phyloP scores from a whole-genome alignment of 2,797 vertebrate genomes.

The Scomberomorus guttatus region DNA sequence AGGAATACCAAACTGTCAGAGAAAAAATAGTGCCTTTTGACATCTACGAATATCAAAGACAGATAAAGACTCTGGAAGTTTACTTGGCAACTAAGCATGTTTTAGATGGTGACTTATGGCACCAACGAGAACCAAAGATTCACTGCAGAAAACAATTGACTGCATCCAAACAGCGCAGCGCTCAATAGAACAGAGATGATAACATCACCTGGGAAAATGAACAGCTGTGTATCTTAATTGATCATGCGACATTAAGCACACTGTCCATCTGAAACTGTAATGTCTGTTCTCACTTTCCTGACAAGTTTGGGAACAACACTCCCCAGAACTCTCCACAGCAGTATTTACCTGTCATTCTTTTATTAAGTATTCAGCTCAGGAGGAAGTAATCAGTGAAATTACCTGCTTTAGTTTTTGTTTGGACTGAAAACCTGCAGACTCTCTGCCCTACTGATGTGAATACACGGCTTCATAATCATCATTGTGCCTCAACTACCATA shows the following conservation, averaged over 20 bases:
- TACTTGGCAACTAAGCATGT: too few relatives aligned
- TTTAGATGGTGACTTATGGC: too few relatives aligned
- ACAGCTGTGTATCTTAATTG: neutral
- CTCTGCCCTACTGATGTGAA: slow-evolving; percentile 5
- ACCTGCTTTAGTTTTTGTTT: slow-evolving; percentile 2
- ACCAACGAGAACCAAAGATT: too few relatives aligned
- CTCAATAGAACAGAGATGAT: neutral
- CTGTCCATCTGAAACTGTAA: neutral
- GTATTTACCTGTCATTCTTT: neutral
- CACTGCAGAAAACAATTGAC: neutral
- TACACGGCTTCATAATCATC: neutral
- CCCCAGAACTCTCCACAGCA: neutral
- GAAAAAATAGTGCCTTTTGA: too few relatives aligned
- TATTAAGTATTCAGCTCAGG: neutral
- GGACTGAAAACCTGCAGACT: neutral
- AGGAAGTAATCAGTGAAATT: neutral
- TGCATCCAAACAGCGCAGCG: too few relatives aligned
- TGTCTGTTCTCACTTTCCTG: neutral
- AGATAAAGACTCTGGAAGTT: neutral
- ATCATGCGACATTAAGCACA: neutral
- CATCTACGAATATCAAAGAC: neutral
- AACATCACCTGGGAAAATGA: neutral
- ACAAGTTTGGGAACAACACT: neutral
- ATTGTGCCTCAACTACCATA: neutral
- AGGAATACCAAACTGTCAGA: too few relatives aligned